Percentiles rank a stretch among this genome's conserved stretches.
Conservation (phyloP, 2,888 invertebrate species). For the Bombylius major region DNA sequence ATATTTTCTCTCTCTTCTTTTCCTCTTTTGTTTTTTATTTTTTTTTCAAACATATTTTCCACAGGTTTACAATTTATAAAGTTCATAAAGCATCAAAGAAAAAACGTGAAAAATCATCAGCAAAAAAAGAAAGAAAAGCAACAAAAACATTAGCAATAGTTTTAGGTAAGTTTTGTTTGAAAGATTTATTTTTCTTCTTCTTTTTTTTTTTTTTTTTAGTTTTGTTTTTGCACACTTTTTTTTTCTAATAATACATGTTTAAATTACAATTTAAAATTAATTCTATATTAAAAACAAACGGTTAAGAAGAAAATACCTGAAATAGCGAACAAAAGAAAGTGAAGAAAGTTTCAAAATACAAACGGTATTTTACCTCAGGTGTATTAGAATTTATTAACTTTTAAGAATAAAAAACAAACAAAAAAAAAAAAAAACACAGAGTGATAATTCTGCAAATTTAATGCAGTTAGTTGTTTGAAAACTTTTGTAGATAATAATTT, state of each 20-base stretch:
- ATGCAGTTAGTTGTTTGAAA: too few species aligned
- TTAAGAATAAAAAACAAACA: too few species aligned
- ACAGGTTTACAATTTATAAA: conserved; percentile 79
- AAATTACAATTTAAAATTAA: not conserved
- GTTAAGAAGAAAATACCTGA: not conserved
- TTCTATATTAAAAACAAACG: not conserved
- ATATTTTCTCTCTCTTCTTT: too few species aligned
- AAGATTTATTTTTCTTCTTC: not conserved
- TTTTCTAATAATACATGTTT: conserved; percentile 1
- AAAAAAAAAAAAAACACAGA: too few species aligned
- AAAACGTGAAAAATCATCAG: conserved; percentile 86
- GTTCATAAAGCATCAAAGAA: conserved; percentile 90
- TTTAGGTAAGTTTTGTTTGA: conserved; percentile 57
- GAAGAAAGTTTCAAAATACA: too few species aligned
- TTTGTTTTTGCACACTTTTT: not conserved
- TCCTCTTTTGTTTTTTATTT: too few species aligned
- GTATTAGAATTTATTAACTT: too few species aligned
- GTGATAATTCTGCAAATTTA: too few species aligned
- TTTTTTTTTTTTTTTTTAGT: not conserved
- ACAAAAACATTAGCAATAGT: conserved; percentile 98
- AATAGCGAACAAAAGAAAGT: too few species aligned
- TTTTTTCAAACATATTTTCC: not conserved
- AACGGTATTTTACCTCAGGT: too few species aligned
- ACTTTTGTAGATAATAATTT: too few species aligned
- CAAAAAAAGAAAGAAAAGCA: conserved; percentile 91